Evolutionary conservation across 2,113 vertebrate species (phyloP).

Genomic region (Ailuropoda melanoleuca): DNA sequence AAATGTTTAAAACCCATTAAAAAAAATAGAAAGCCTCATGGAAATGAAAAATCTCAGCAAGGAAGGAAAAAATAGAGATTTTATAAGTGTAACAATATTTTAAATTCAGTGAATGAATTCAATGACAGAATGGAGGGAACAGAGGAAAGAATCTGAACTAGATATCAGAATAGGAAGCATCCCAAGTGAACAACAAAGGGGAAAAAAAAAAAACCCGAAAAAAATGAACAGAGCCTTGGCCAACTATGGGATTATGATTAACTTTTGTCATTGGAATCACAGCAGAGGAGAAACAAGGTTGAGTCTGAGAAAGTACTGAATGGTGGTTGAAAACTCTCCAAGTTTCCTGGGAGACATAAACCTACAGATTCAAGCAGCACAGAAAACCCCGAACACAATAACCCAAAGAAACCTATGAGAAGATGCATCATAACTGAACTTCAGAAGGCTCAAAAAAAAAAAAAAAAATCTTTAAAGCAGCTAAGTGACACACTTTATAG

Average conservation of each 20-base stretch:
- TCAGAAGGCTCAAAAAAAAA: background rate
- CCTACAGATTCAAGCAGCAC: background rate
- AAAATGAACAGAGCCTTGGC: background rate
- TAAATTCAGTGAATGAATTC: background rate
- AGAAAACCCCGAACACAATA: background rate
- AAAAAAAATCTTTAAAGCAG: background rate
- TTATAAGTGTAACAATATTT: background rate
- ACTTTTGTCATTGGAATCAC: background rate
- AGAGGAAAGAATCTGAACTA: background rate
- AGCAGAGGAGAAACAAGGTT: background rate
- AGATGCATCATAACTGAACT: background rate
- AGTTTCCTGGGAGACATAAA: background rate
- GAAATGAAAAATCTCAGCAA: background rate
- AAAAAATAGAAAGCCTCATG: background rate
- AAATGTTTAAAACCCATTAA: background rate
- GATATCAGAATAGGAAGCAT: background rate
- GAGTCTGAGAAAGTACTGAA: background rate
- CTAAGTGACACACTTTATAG: background rate
- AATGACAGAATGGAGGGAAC: background rate
- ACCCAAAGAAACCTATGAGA: background rate
- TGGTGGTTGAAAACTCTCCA: background rate
- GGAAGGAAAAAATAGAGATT: background rate
- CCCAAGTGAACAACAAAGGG: background rate
- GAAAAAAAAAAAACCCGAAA: background rate
- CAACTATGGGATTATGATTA: background rate